Evolutionary conservation across 1,140 invertebrate genomes (phyloP).

Genomic region (Meteorus sp.): DNA sequence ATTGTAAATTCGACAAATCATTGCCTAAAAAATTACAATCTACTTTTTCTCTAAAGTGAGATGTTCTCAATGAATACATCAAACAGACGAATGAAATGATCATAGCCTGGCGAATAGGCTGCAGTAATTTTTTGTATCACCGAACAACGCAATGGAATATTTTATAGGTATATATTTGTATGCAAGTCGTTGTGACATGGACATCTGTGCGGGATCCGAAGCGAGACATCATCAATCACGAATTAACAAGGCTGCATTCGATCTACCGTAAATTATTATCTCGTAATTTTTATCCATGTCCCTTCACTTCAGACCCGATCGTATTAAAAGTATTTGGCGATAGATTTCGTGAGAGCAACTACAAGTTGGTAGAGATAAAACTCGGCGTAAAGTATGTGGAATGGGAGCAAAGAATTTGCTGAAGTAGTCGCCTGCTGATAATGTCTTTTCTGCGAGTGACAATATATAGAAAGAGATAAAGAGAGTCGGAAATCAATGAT

Average conservation of each 20-base stretch:
- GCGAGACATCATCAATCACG: constrained; percentile 34
- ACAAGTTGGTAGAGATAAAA: background rate
- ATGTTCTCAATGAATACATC: too few relatives aligned
- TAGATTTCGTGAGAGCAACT: background rate
- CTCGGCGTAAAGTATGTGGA: background rate
- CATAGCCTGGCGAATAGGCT: too few relatives aligned
- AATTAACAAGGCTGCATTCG: constrained; percentile 21
- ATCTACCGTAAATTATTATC: constrained; percentile 36
- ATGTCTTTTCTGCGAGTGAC: constrained; percentile 20
- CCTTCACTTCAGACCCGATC: background rate
- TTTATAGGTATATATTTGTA: too few relatives aligned
- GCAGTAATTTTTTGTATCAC: too few relatives aligned
- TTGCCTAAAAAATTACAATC: too few relatives aligned
- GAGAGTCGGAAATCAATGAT: constrained; percentile 13
- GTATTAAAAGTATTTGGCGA: background rate
- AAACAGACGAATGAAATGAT: too few relatives aligned
- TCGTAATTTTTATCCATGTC: constrained; percentile 10
- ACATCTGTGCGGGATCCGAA: background rate
- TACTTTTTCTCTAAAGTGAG: too few relatives aligned
- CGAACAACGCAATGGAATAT: too few relatives aligned
- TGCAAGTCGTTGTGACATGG: constrained; percentile 1
- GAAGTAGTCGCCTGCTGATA: constrained; percentile 8
- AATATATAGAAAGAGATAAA: constrained; percentile 4
- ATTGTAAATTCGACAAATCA: too few relatives aligned
- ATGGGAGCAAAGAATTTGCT: constrained; percentile 8